phyloP scores from a whole-genome alignment of 2,113 vertebrate genomes.

The Onychostoma macrolepis region DNA sequence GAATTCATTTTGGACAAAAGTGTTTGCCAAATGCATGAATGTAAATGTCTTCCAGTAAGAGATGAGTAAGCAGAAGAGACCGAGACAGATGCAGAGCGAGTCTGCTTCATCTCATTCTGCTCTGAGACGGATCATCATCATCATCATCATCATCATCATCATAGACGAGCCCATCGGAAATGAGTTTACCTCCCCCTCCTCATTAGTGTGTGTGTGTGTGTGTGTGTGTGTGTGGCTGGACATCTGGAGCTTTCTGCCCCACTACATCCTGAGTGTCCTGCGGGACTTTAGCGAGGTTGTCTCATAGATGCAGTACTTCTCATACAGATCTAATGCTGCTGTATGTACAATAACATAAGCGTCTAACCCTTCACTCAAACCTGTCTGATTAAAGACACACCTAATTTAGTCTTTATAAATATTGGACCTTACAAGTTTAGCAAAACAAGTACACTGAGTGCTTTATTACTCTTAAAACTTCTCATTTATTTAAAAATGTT shows the following conservation, averaged over 20 bases:
- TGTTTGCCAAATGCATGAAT: not conserved
- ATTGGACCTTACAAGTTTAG: not conserved
- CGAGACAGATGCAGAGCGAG: not conserved
- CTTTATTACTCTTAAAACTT: not conserved
- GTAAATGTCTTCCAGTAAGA: not conserved
- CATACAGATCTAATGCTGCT: not conserved
- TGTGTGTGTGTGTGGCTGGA: not conserved
- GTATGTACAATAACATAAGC: not conserved
- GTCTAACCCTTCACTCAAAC: not conserved
- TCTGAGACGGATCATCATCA: not conserved
- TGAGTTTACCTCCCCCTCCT: not conserved
- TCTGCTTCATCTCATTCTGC: not conserved
- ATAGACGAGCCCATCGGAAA: not conserved
- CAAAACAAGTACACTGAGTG: not conserved
- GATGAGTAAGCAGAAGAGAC: not conserved
- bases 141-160: not conserved
- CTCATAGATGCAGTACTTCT: not conserved
- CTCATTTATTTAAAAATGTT: too few species aligned
- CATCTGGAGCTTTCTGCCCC: not conserved
- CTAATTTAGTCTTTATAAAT: not conserved
- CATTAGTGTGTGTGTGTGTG: not conserved
- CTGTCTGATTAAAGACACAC: not conserved
- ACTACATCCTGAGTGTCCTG: not conserved
- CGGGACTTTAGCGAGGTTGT: not conserved
- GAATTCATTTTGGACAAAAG: not conserved